These are phyloP conservation scores for Ctenomys sociabilis DNA, from an alignment of 2,113 vertebrate species.

Conservation along the genomic window DNA sequence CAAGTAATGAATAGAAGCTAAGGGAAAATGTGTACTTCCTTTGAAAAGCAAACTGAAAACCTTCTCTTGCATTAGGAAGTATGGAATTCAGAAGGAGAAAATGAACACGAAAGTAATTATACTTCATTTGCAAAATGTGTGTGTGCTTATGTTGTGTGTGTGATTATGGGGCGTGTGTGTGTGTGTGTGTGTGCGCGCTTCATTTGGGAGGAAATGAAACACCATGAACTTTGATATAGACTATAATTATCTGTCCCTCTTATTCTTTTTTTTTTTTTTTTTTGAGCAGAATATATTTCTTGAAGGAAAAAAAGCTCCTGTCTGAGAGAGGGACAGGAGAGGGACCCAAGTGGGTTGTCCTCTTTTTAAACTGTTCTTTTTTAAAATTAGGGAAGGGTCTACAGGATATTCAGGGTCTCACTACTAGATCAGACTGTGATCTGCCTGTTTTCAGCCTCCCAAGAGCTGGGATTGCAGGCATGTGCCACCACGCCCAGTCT, in stretches of 20 bases:
- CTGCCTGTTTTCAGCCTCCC: too few species aligned
- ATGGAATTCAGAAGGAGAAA: background rate
- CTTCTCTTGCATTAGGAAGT: background rate
- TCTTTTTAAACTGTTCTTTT: too few species aligned
- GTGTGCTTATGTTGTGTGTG: background rate
- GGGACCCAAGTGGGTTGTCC: too few species aligned
- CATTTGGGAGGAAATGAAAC: background rate
- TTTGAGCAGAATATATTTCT: too few species aligned
- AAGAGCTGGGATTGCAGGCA: too few species aligned
- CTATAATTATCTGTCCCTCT: background rate
- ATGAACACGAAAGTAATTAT: background rate
- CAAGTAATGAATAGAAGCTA: conserved; percentile 25
- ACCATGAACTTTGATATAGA: background rate
- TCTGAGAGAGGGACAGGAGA: too few species aligned
- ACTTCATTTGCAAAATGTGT: background rate
- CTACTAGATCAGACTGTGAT: too few species aligned
- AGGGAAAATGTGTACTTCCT: background rate
- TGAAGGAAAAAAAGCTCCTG: too few species aligned
- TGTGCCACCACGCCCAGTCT: too few species aligned
- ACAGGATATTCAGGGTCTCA: too few species aligned
- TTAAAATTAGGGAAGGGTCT: too few species aligned
- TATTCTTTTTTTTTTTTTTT: background rate
- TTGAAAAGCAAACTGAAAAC: conserved; percentile 39
- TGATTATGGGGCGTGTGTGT: background rate
- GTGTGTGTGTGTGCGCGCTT: background rate